Evolutionary conservation across 2,113 vertebrate genomes (phyloP).

Genomic region (Parotia lawesii): DNA sequence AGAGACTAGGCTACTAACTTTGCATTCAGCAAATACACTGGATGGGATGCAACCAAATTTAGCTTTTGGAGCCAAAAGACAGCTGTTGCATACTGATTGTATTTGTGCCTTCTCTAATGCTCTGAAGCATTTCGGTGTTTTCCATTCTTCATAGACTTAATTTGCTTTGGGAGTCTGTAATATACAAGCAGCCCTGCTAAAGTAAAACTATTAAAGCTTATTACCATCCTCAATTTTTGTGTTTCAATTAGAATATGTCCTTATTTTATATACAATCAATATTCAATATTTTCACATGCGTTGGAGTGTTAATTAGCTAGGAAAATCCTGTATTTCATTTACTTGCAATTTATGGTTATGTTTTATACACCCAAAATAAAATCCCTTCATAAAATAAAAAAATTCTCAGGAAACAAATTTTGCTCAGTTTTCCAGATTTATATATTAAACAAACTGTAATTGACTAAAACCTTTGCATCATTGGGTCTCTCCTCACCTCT

Average conservation of each 20-base stretch:
- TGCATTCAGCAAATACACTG: neutral
- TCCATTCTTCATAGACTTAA: neutral
- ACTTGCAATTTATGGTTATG: fast-evolving
- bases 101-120: neutral
- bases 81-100: neutral
- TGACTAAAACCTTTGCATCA: neutral
- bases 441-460: neutral
- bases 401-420: neutral
- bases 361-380: neutral
- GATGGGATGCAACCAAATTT: neutral
- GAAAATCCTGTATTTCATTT: neutral
- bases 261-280: neutral
- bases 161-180: neutral
- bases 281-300: neutral
- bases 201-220: slow-evolving; percentile 16
- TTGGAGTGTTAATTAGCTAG: neutral
- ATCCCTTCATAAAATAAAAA: neutral
- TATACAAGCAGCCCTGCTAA: neutral
- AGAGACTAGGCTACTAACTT: neutral
- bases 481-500: neutral
- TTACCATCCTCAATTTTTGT: neutral
- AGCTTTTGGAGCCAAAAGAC: neutral
- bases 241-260: neutral
- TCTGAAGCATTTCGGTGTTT: neutral
- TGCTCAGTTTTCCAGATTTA: neutral